Base-by-base conservation (phyloP, 1,140 invertebrate species). In the Camponotus vicinus region DNA sequence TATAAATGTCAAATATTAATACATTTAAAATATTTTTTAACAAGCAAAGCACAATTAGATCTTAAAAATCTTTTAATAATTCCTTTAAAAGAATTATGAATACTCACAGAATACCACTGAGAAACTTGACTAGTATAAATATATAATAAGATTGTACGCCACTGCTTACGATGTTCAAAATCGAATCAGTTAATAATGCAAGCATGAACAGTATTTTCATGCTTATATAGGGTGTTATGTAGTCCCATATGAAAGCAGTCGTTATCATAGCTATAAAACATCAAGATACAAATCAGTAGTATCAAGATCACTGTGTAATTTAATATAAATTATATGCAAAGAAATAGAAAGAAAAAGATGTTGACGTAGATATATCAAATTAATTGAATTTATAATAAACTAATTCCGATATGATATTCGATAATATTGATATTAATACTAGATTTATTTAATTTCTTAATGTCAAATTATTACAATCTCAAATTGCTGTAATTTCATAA, bases 41-140 rank as follows among this genome's bases (percentile, higher is more conserved):
- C 40, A 57, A 64, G n/a, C 11, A 42, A 61, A 15, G 45, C 0
- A 13, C 0, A 42, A 1, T 32, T 64, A 5, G 5, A 1, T 5
- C n/a, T 77, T 64, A 59, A 64, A 37, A 42, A 5, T 40, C 2
- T 77, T 2, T 42, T 42, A 5, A 1, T n/a, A 11, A 1, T 18
- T 69, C 55, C 6, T 15, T 21, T 13, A 21, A 18, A 78, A 70
- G 21, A 40, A 13, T 69, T 52, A 40, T 27, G 18, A 27, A 8
- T 92, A 96, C 95, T 96, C 91, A 97, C 96, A 96, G 95, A 55
- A 96, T 92, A 11, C 96, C 96, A 90, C 95, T 96, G 85, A 96
- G 88, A 70, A 97, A 95, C 89, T 96, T 95, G 40, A 96, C 92
- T 0, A 96, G 57, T 15, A 96, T 89, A 82, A 96, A 96, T 7